Percentiles rank a stretch among this genome's conserved stretches.
Evolutionary conservation across 2,888 invertebrate genomes (phyloP).

Genomic region (Phorcus lineatus): DNA sequence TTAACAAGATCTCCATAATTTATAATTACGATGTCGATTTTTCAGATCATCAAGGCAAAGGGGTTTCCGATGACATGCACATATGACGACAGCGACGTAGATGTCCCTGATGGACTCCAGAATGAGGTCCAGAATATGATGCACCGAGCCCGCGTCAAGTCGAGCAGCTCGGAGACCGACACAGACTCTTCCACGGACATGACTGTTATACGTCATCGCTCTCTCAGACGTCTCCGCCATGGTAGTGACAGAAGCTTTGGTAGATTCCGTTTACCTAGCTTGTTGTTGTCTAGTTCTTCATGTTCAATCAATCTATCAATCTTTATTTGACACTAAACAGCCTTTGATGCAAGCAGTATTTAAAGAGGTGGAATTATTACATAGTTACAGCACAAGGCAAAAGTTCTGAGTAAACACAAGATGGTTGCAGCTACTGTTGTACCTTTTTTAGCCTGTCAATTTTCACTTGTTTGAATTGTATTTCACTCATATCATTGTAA

Average conservation of each 20-base stretch:
- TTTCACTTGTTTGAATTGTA: too few species aligned
- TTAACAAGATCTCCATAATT: too few species aligned
- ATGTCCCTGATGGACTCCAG: constrained; percentile 68
- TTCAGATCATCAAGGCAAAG: constrained; percentile 66
- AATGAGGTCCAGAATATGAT: constrained; percentile 70
- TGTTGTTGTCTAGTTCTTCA: neutral
- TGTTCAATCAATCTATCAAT: neutral
- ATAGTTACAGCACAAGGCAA: too few species aligned
- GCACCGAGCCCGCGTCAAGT: constrained; percentile 61
- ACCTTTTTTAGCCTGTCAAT: too few species aligned
- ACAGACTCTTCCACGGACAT: constrained; percentile 73
- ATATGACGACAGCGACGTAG: constrained; percentile 66
- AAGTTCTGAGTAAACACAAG: too few species aligned
- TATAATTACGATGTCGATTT: neutral
- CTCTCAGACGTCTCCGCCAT: constrained; percentile 56
- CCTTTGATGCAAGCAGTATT: too few species aligned
- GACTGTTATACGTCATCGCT: constrained; percentile 71
- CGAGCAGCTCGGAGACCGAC: constrained; percentile 73
- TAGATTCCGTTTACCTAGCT: constrained; percentile 36
- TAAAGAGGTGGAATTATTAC: too few species aligned
- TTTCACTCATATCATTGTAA: too few species aligned
- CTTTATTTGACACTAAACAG: too few species aligned
- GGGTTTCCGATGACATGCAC: constrained; percentile 72
- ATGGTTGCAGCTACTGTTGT: too few species aligned
- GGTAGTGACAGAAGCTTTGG: constrained; percentile 72